These are phyloP conservation scores for Halcyon smyrnensis DNA, from an alignment of 2,797 vertebrate genomes.

Conservation along the genomic window DNA sequence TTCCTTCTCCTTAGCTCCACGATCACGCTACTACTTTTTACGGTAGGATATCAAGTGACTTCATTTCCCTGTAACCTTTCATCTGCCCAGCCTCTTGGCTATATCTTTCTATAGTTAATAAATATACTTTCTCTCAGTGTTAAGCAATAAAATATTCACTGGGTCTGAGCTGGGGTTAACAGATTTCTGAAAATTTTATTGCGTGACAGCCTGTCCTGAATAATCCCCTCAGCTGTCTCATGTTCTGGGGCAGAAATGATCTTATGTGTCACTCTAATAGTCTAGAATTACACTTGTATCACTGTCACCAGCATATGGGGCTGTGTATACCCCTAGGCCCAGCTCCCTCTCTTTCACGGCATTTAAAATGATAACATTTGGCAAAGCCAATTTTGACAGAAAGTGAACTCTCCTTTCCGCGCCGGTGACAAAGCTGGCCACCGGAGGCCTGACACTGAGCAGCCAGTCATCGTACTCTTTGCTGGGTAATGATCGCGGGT, in stretches of 20 bases:
- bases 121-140: slow-evolving; percentile 83
- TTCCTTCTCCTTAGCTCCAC: not conserved
- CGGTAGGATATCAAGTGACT: slow-evolving; percentile 24
- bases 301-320: slow-evolving; percentile 94
- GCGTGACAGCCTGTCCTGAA: slow-evolving; percentile 91
- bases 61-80: slow-evolving; percentile 54
- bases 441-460: slow-evolving; percentile 85
- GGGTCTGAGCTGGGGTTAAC: slow-evolving; percentile 92
- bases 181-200: slow-evolving; percentile 95
- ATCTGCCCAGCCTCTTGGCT: slow-evolving; percentile 75
- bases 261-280: slow-evolving; percentile 94
- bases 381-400: slow-evolving; percentile 91
- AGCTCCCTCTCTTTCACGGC: slow-evolving; percentile 90
- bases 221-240: slow-evolving; percentile 87
- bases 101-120: slow-evolving; percentile 90
- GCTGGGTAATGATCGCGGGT: slow-evolving; percentile 87
- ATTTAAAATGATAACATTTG: slow-evolving; percentile 97
- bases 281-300: slow-evolving; percentile 98
- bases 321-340: slow-evolving; percentile 96
- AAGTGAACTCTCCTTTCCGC: slow-evolving; percentile 85
- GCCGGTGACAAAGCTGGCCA: slow-evolving; percentile 85
- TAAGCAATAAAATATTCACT: slow-evolving; percentile 92
- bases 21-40: slow-evolving; percentile 10
- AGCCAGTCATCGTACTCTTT: slow-evolving; percentile 87
- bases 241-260: slow-evolving; percentile 88